Evolutionary conservation across 2,888 invertebrate species (phyloP), one percentile per base, ranked within the genome.

Genomic region (Tiliacea aurago): DNA sequence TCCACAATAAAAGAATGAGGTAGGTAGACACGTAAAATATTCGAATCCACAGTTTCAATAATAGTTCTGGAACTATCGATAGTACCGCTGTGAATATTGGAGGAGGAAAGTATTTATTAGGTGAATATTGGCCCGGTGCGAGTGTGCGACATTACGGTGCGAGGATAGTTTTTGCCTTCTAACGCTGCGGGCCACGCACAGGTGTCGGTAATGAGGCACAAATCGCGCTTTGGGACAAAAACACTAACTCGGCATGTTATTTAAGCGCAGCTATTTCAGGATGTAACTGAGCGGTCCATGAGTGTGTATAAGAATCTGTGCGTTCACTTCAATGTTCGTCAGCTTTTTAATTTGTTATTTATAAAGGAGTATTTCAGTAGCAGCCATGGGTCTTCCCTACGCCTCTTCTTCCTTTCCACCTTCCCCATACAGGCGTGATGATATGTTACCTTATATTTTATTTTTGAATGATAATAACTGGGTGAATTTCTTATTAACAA

Each of bases 71-170:
- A 92, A 93, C 89, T 93, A 93, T 91, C 91, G 88, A 91, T 90
- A 90, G 88, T 88, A 88, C 89, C 87, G 86, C 88, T 89, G 90
- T 87, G 89, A 91, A 91, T 90, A 92, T 92, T 91, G 86, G 91
- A 90, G 88, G 90, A 90, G 90, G 91, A 91, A 94, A 92, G 92
- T 93, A 94, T 95, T 95, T 95, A 95, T 95, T 94, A 92, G 92
- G 93, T 92, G 94, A 94, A 95, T 94, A 95, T 93, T 92, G 90
- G 90, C 88, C 86, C 88, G 90, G 91, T 92, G 91, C 68, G 81
- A 80, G 76, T 77, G 91, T 91, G 91, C 88, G 92, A 93, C 91
- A 93, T 94, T 94, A 93, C 92, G 92, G 90, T 89, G 88, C 87
- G 90, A 89, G 87, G 85, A 89, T 89, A 91, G 90, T 90, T 91